Evolutionary conservation across 92 coral and sea anemone species (phyloP).

Genomic region (Porites rus): DNA sequence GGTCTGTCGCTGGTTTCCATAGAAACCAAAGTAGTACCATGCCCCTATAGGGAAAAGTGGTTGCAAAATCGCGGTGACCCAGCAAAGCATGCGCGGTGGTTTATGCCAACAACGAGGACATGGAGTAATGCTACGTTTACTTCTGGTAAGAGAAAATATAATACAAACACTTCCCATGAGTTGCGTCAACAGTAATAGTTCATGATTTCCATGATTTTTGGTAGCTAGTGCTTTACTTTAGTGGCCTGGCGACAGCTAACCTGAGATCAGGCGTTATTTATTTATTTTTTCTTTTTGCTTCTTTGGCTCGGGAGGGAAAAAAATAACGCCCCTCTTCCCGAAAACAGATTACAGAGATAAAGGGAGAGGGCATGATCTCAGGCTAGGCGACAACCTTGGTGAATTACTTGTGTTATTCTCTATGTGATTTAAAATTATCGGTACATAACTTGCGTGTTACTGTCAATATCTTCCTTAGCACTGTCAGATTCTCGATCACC

Average conservation of each 20-base stretch:
- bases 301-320: too few relatives aligned
- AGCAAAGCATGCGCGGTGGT: slow-evolving; percentile 74
- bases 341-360: too few relatives aligned
- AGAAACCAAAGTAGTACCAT: slow-evolving; percentile 72
- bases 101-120: slow-evolving; percentile 71
- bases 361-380: too few relatives aligned
- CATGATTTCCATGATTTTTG: too few relatives aligned
- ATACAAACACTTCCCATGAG: too few relatives aligned
- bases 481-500: slow-evolving; percentile 67
- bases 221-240: too few relatives aligned
- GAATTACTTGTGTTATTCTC: neutral
- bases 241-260: too few relatives aligned
- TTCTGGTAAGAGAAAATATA: slow-evolving; percentile 51
- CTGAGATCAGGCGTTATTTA: too few relatives aligned
- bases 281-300: too few relatives aligned
- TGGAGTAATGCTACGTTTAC: slow-evolving; percentile 82
- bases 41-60: slow-evolving; percentile 80
- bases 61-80: slow-evolving; percentile 76
- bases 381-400: neutral
- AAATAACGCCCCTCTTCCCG: too few relatives aligned
- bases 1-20: slow-evolving; percentile 81
- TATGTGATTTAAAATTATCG: neutral
- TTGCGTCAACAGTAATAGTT: too few relatives aligned
- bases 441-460: neutral
- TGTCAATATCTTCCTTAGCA: slow-evolving; percentile 21